Evolutionary conservation across 2,113 vertebrate genomes (phyloP).

Genomic region (Halcyon malimbica): DNA sequence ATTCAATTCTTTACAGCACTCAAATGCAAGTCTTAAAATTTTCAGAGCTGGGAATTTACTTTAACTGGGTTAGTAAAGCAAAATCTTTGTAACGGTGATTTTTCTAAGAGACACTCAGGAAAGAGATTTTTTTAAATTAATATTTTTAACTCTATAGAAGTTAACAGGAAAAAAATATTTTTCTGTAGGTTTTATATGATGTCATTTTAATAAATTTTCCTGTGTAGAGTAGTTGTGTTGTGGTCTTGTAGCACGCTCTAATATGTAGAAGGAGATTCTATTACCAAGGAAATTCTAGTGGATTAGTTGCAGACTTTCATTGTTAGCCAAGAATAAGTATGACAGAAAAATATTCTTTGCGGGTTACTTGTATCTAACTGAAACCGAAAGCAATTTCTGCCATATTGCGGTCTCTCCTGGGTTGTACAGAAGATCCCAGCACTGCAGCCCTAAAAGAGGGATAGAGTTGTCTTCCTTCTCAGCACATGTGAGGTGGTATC

Average conservation of each 20-base stretch:
- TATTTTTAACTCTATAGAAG: neutral
- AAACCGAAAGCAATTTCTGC: neutral
- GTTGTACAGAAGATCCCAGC: neutral
- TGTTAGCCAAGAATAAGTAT: neutral
- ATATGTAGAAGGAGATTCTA: neutral
- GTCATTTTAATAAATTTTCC: neutral
- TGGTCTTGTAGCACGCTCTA: neutral
- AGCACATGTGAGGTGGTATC: accelerated
- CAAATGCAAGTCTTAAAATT: neutral
- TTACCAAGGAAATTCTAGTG: neutral
- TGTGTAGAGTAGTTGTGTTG: neutral
- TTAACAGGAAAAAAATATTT: neutral
- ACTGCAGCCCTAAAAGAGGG: neutral
- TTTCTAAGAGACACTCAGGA: neutral
- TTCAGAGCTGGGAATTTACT: neutral
- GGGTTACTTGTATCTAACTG: neutral
- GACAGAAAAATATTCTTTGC: neutral
- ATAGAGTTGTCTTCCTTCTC: neutral
- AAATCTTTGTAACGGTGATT: neutral
- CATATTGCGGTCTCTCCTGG: accelerated
- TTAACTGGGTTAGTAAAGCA: neutral
- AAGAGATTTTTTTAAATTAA: neutral
- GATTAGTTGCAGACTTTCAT: neutral
- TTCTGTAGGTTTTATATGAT: neutral
- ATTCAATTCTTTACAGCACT: neutral